A percentile compares a stretch with the other conserved stretches of the same genome.
Conservation (phyloP, 2,113 vertebrate species). For the Echinops telfairi region DNA sequence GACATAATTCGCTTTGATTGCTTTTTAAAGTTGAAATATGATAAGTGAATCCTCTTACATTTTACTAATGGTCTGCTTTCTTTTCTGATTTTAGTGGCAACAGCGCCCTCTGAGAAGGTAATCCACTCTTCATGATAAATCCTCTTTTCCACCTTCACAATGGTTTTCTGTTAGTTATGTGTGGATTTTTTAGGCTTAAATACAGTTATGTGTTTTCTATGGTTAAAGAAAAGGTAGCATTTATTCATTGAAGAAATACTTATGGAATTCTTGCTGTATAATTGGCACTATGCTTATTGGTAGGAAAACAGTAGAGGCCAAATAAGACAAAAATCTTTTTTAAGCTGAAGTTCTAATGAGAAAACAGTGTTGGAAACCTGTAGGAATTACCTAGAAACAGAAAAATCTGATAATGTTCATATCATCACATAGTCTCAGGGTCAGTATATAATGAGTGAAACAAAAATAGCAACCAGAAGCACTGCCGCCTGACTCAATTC, state of each 20-base stretch:
- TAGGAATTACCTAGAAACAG: neutral
- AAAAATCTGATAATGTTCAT: neutral
- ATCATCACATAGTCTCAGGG: neutral
- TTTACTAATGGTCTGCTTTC: slow-evolving; percentile 74
- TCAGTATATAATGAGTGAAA: neutral
- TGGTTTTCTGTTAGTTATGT: neutral
- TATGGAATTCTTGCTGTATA: neutral
- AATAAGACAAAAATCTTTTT: neutral
- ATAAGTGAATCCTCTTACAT: neutral
- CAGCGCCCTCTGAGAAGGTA: slow-evolving; percentile 93
- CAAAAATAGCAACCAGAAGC: no score
- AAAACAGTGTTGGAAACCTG: neutral
- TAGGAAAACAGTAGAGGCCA: neutral
- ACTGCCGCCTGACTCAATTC: no score
- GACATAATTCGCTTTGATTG: neutral
- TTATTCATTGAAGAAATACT: slow-evolving; percentile 22
- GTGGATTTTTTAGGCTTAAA: neutral
- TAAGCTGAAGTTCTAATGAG: neutral
- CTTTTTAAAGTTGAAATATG: slow-evolving; percentile 42
- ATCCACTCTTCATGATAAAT: slow-evolving; percentile 75
- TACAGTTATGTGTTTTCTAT: neutral
- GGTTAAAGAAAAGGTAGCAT: neutral
- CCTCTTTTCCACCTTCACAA: neutral
- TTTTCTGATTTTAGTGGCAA: slow-evolving; percentile 91
- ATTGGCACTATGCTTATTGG: neutral